Base-by-base conservation (phyloP, 1,140 invertebrate species). In the Telenomus remus region DNA sequence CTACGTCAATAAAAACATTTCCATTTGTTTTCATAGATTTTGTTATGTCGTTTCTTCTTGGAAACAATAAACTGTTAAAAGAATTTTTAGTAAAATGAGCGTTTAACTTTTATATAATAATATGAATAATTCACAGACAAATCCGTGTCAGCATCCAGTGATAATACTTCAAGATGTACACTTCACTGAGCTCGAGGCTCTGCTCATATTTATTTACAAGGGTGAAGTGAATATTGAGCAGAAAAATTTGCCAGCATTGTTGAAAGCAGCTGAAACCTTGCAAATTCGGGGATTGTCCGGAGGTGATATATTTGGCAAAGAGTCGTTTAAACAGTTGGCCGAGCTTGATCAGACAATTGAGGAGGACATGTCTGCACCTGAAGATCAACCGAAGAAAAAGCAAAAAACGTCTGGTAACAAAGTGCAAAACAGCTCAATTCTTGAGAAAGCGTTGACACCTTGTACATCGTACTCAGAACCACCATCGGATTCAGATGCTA, bases 171-270 rank as follows among this genome's bases (percentile, higher is more conserved):
- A 92, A 84, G 91, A 92, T 84, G 91, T 92, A 54, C 91, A 91
- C 78, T 91, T 90, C 46, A 87, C 84, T 12, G 91, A 91, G 70
- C 81, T 92, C 35, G 88, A 90, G 77, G 90, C 90, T 55, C 76
- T 92, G 16, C 83, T 92, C 49, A 89, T 89, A 75, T 92, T 92
- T 84, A 91, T 92, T 84, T 92, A 92, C 65, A 92, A 91, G 76
- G 92, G 92, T 11, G 92, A 92, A 81, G 91, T 92, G 3, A 92
- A 91, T 84, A 92, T 92, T 14, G 90, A 91, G 47, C 91, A 92
- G 60, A 89, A 91, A 68, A 91, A 91, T 81, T 83, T 92, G 60
- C 90, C 91, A 15, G 85, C 89, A 7, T 81, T 92, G 1, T 81
- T 92, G 43, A 91, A 91, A 79, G 91, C 91, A 39, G 92, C 92